Conservation (phyloP, 2,113 vertebrate species). For the Rhinichthys klamathensis region DNA sequence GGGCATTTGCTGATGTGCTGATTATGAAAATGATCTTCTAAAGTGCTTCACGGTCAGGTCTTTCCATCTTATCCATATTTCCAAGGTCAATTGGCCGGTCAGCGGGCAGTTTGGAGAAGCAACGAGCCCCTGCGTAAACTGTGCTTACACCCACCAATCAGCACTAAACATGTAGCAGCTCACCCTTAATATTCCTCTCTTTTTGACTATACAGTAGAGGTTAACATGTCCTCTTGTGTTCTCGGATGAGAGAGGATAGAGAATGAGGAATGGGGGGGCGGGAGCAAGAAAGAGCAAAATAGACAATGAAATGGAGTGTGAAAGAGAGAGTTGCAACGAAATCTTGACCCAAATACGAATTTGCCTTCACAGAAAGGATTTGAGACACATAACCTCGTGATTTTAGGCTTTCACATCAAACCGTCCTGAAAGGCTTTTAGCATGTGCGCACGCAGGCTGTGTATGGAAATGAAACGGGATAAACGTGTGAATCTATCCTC, state of each 20-base stretch:
- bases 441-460: background rate
- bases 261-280: background rate
- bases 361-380: background rate
- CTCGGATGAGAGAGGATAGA: conserved; percentile 17
- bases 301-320: conserved; percentile 39
- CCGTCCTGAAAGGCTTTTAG: background rate
- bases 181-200: conserved; percentile 8
- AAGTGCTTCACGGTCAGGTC: background rate
- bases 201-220: background rate
- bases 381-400: background rate
- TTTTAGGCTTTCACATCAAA: background rate
- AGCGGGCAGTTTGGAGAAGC: background rate
- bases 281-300: conserved; percentile 13
- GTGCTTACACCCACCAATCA: conserved; percentile 11
- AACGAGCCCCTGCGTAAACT: background rate
- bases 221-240: conserved; percentile 20
- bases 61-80: background rate
- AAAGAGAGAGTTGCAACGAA: background rate
- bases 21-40: conserved; percentile 14
- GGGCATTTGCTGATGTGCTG: background rate
- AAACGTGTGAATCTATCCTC: conserved; percentile 3
- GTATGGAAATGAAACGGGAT: background rate
- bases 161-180: background rate
- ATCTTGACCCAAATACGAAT: conserved; percentile 21
- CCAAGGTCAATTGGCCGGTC: conserved; percentile 24